Base-by-base conservation (phyloP, 2,888 invertebrate genomes). In the Spatulosminthurus flaviceps region DNA sequence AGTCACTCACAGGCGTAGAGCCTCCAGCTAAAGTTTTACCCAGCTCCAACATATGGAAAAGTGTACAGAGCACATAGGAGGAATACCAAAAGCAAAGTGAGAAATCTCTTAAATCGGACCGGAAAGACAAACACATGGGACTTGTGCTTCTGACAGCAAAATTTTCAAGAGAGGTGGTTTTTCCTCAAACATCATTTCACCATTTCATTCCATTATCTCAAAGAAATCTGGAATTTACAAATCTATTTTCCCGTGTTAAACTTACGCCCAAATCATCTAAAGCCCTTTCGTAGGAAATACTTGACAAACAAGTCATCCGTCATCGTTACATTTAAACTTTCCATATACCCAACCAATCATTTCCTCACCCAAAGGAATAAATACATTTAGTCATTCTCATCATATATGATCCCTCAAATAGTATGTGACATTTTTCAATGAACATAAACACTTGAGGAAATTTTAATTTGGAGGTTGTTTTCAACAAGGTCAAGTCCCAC, bases 111-210 rank as follows among this genome's bases (percentile, higher is more conserved):
- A 43, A 72, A 72, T 72, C 72, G 51, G 43, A 72, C 72, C 43
- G 72, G 72, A 43, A n/a, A 72, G 72, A 72, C 72, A 72, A 72
- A 43, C 72, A 72, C 51, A 43, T 72, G 72, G 51, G 72, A 72
- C 72, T 72, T 51, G 24, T 72, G 72, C 72, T 13, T 22, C 51
- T 43, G 72, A 72, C 72, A 72, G 72, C 24, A 43, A 72, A 72
- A 72, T 72, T 72, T 72, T 72, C 72, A 72, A 72, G 72, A n/a
- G n/a, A 19, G 43, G 42, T 72, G n/a, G 16, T 72, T 43, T 70
- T 70, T 70, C 34, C 41, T 41, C 70, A 4, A 51, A 51, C 69
- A 29, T 34, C 34, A 29, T 69, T 34, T 69, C 69, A n/a, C 34
- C 24, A 28, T 34, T 29, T 29, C 34, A 29, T 26, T 29, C 34